Conservation (phyloP, 92 coral and sea anemone species). For the Bergia sp. region DNA sequence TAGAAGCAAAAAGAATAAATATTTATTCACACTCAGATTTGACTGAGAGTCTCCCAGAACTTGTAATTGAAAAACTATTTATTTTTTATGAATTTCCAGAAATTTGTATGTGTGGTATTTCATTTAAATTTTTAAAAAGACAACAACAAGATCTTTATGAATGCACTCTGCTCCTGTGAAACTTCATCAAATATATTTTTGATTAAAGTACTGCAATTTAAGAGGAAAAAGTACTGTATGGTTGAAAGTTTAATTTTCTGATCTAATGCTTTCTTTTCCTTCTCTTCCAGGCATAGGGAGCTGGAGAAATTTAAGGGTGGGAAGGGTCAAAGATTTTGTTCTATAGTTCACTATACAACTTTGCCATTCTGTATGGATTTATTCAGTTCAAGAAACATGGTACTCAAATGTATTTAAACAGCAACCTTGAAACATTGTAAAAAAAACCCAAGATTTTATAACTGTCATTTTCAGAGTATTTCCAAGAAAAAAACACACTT, state of each 20-base stretch:
- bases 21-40: no score
- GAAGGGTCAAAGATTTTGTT: slow-evolving; percentile 24
- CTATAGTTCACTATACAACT: slow-evolving; percentile 20
- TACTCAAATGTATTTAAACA: slow-evolving; percentile 29
- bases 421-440: slow-evolving; percentile 28
- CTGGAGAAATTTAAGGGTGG: slow-evolving; percentile 37
- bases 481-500: background rate
- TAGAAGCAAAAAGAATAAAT: no score
- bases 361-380: slow-evolving; percentile 13
- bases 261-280: background rate
- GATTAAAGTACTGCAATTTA: background rate
- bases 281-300: slow-evolving; percentile 30
- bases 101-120: no score
- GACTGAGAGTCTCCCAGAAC: no score
- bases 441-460: slow-evolving; percentile 33
- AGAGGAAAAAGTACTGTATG: no score
- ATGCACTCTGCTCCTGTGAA: background rate
- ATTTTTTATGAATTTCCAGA: no score
- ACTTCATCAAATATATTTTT: background rate
- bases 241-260: background rate
- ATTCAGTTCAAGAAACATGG: slow-evolving; percentile 1
- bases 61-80: no score
- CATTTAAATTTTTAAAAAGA: no score
- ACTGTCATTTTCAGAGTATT: slow-evolving; percentile 1
- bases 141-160: no score